These are phyloP conservation scores for Melanophora roralis DNA, from an alignment of 2,888 invertebrate species.

Conservation along the genomic window DNA sequence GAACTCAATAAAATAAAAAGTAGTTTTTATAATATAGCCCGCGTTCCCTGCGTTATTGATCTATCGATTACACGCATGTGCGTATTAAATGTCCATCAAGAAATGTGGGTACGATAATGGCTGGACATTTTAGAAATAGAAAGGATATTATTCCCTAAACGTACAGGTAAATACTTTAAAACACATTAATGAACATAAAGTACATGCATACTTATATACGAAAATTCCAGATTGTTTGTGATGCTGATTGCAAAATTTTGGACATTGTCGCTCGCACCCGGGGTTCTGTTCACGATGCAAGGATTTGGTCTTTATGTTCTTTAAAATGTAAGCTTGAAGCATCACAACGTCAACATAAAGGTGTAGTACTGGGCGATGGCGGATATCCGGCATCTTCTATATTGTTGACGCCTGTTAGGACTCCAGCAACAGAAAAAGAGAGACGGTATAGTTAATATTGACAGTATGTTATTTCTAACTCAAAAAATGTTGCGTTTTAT, in stretches of 20 bases:
- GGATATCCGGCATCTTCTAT: conserved; percentile 18
- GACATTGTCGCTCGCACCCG: too few species aligned
- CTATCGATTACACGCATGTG: conserved; percentile 15
- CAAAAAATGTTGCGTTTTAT: not conserved
- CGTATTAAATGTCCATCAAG: conserved; percentile 10
- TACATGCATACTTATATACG: too few species aligned
- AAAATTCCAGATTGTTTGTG: too few species aligned
- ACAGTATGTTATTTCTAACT: not conserved
- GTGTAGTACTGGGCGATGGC: conserved; percentile 50
- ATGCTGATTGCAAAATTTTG: too few species aligned
- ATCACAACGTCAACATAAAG: conserved; percentile 25
- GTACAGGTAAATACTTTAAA: conserved; percentile 5
- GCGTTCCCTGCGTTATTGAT: conserved; percentile 14
- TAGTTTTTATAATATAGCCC: conserved; percentile 1
- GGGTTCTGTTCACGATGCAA: conserved; percentile 26
- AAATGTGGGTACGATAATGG: conserved; percentile 18
- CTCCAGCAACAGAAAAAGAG: conserved; percentile 13
- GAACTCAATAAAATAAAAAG: conserved; percentile 8
- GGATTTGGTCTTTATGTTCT: conserved; percentile 7
- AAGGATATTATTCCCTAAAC: conserved; percentile 11
- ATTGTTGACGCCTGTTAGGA: conserved; percentile 8
- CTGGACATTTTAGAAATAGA: conserved; percentile 18
- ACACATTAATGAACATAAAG: too few species aligned
- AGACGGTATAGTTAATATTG: not conserved
- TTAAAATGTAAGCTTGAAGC: conserved; percentile 22